These are phyloP conservation scores for Nesoenas mayeri DNA, from an alignment of 2,113 vertebrate genomes.

Conservation along the genomic window DNA sequence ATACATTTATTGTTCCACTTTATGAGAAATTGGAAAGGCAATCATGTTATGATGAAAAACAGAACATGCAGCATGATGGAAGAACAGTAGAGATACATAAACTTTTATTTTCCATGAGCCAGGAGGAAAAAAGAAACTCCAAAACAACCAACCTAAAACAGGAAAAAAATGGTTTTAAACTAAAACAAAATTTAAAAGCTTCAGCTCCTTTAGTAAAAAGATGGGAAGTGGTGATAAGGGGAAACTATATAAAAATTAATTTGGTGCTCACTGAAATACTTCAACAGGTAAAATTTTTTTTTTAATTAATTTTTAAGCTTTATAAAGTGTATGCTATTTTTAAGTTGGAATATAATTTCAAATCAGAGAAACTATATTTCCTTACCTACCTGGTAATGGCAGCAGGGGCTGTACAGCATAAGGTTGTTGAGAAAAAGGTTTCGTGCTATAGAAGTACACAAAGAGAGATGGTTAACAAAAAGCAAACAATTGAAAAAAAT, in stretches of 20 bases:
- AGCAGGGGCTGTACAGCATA: constrained; percentile 87
- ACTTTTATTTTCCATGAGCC: neutral
- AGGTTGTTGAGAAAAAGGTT: constrained; percentile 92
- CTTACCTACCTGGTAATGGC: constrained; percentile 85
- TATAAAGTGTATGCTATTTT: neutral
- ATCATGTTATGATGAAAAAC: neutral
- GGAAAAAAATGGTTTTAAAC: neutral
- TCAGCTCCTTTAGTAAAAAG: neutral
- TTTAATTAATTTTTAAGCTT: neutral
- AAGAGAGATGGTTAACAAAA: neutral
- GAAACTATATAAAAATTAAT: neutral
- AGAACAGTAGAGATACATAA: neutral
- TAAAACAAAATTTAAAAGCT: neutral
- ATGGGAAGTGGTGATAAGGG: neutral
- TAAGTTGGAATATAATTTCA: neutral
- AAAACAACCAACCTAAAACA: neutral
- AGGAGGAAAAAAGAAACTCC: neutral
- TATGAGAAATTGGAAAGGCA: neutral
- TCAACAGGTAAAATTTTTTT: neutral
- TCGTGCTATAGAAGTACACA: constrained; percentile 81
- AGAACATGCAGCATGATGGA: neutral
- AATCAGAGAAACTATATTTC: neutral
- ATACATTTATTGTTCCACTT: neutral
- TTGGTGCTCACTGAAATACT: neutral
- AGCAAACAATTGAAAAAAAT: neutral